A percentile compares a stretch with the other conserved stretches of the same genome.
Conservation (phyloP, 2,797 vertebrate species). For the Pipistrellus kuhlii region DNA sequence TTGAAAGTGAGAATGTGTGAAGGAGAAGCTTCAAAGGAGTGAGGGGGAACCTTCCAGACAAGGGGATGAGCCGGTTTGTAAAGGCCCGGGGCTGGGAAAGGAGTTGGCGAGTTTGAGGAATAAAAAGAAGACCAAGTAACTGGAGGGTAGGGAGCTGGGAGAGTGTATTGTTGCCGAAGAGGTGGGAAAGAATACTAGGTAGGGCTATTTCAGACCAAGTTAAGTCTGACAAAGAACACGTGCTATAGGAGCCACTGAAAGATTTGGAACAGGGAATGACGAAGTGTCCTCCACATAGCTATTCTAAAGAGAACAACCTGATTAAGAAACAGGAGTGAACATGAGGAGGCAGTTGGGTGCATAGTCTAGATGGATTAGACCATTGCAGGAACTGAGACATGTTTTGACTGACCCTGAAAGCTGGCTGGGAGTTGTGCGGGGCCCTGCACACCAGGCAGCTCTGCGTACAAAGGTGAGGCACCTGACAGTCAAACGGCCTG, state of each 20-base stretch:
- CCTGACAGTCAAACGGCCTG: neutral
- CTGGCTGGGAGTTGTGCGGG: neutral
- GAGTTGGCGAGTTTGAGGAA: neutral
- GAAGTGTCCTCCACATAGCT: neutral
- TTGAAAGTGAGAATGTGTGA: neutral
- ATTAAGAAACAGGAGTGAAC: neutral
- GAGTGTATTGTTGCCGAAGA: rapidly evolving
- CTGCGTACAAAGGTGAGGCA: neutral
- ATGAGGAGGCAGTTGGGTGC: too few relatives aligned
- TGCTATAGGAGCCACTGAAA: neutral
- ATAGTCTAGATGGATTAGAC: too few relatives aligned
- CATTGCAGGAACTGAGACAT: rapidly evolving
- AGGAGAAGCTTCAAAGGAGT: neutral
- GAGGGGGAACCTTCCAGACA: neutral
- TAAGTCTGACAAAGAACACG: neutral
- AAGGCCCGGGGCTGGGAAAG: neutral
- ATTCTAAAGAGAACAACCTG: neutral
- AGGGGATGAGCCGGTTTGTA: neutral
- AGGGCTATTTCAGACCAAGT: neutral
- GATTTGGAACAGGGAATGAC: neutral
- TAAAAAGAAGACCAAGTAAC: neutral
- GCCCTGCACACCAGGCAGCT: neutral
- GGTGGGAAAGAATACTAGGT: neutral
- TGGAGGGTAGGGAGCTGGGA: neutral
- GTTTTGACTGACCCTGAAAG: neutral